Base-by-base conservation (phyloP, 1,140 invertebrate species). In the Zaprionus lachaisei region DNA sequence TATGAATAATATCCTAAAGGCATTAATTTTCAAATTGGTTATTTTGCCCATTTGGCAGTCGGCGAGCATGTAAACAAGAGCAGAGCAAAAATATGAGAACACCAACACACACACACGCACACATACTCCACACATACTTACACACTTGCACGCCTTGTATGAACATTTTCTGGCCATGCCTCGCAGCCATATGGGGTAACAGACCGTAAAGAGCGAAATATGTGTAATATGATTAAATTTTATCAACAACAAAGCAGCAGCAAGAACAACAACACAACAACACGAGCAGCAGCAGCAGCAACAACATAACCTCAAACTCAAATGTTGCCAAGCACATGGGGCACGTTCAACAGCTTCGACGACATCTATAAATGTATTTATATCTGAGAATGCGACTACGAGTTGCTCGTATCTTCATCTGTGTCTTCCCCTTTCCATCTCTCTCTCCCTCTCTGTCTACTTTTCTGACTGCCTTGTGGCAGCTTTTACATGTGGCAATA, bases 171-270 rank as follows among this genome's bases (percentile, higher is more conserved):
- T 41, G 37, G 26, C 31, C 31, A 58, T 56, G 41, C 20, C 84
- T 69, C 11, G n/a, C 56, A 66, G 85, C 79, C 81, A 80, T 85
- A 82, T 90, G 85, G 85, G 81, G 85, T 90, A 90, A 82, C 85
- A 90, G 85, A 90, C 79, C 85, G 77, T 90, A 90, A 90, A 90
- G 85, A 90, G 81, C 81, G 79, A 90, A 90, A 90, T 90, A 90
- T 90, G 82, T 85, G 85, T 90, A 90, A 90, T 90, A 90, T 90
- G 85, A 90, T 90, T 90, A 90, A 90, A 90, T 90, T 90, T 90
- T 68, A 90, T 90, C 85, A 90, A 90, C 79, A 81, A 76, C 79
- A 79, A 83, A 86, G 72, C 69, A 80, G 66, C 15, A 64, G 15
- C 41, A 66, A 4, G n/a, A 34, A 14, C 17, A 17, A 15, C 20